phyloP scores from a whole-genome alignment of 2,113 vertebrate genomes.

The Raja brachyura region DNA sequence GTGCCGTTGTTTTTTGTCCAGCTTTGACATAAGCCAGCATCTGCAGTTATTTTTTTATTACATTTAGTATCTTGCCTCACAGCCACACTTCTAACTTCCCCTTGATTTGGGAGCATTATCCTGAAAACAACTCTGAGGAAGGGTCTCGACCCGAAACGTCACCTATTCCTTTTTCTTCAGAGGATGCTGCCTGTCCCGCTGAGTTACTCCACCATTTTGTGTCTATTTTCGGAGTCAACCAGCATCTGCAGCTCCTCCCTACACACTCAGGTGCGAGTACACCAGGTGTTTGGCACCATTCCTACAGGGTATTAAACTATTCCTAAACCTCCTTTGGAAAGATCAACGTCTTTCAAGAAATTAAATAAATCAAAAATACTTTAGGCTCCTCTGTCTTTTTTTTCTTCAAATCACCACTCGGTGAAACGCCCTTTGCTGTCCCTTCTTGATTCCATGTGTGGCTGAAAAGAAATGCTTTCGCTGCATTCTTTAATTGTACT shows the following conservation, averaged over 20 bases:
- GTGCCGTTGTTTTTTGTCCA: too few species aligned
- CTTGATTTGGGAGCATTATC: constrained; percentile 35
- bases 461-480: constrained; percentile 40
- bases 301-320: constrained; percentile 39
- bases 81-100: neutral
- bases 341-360: neutral
- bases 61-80: constrained; percentile 21
- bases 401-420: constrained; percentile 46
- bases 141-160: too few species aligned
- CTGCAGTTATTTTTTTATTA: neutral
- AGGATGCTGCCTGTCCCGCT: too few species aligned
- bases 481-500: constrained; percentile 45
- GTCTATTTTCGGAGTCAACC: too few species aligned
- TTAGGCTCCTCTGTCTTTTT: constrained; percentile 26
- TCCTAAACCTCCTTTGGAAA: constrained; percentile 41
- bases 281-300: constrained; percentile 50
- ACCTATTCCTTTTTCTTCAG: too few species aligned
- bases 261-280: constrained; percentile 1
- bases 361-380: constrained; percentile 39
- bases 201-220: too few species aligned
- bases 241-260: too few species aligned
- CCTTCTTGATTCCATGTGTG: constrained; percentile 40
- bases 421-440: constrained; percentile 37
- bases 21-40: too few species aligned
- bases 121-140: constrained; percentile 36